phyloP scores from a whole-genome alignment of 2,888 invertebrate genomes.

The Euplexia lucipara region DNA sequence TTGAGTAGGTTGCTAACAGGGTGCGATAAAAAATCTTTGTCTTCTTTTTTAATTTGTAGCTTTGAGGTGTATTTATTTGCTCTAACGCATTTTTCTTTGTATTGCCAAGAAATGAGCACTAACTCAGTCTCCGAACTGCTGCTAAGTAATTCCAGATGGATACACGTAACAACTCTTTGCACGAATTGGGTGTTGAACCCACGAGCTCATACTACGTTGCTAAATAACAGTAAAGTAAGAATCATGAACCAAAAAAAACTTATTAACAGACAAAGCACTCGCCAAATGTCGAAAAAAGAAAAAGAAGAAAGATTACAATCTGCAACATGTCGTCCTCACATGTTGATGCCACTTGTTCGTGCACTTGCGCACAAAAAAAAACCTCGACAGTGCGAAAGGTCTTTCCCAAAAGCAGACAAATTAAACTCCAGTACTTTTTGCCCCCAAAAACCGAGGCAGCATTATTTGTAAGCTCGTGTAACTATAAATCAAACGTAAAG shows the following conservation, averaged over 20 bases:
- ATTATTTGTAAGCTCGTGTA: slow-evolving; percentile 64
- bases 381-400: slow-evolving; percentile 40
- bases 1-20: too few species aligned
- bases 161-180: too few species aligned
- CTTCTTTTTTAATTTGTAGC: too few species aligned
- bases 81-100: too few species aligned
- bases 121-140: too few species aligned
- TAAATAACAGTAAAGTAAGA: background rate
- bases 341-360: slow-evolving; percentile 48
- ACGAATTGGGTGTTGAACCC: too few species aligned
- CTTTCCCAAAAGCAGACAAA: slow-evolving; percentile 43
- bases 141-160: too few species aligned
- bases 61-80: too few species aligned
- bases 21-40: too few species aligned
- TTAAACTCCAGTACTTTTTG: slow-evolving; percentile 39
- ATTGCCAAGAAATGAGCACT: too few species aligned
- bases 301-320: slow-evolving; percentile 9
- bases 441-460: slow-evolving; percentile 26
- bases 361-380: slow-evolving; percentile 43
- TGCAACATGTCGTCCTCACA: slow-evolving; percentile 41
- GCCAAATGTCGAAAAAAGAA: background rate
- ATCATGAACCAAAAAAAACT: background rate
- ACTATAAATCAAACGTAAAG: slow-evolving; percentile 82
- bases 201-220: too few species aligned
- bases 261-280: background rate